Percentiles rank a stretch among this genome's conserved stretches.
Conservation (phyloP, 1,140 invertebrate species). For the Himalopsyche phryganea region DNA sequence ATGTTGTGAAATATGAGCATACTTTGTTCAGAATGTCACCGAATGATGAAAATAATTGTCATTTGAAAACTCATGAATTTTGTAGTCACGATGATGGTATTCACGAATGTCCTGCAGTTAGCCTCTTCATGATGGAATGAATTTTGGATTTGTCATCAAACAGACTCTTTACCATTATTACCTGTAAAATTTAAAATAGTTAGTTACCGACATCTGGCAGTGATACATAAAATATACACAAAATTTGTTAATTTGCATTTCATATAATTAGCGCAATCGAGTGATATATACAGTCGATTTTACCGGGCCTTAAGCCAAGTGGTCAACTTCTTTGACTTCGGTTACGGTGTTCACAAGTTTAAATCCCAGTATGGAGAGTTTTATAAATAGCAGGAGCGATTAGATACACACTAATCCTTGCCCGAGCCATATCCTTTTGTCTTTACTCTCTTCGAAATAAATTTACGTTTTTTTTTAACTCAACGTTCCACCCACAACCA, state of each 20-base stretch:
- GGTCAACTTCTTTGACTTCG: neutral
- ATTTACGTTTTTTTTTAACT: too few relatives aligned
- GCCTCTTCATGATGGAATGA: slow-evolving; percentile 52
- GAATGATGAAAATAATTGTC: too few relatives aligned
- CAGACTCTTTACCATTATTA: slow-evolving; percentile 63
- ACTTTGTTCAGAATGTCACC: too few relatives aligned
- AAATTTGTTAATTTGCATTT: neutral
- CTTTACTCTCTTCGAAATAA: too few relatives aligned
- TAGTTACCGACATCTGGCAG: neutral
- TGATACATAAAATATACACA: neutral
- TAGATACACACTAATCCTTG: too few relatives aligned
- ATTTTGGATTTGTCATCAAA: slow-evolving; percentile 63
- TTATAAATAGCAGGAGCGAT: too few relatives aligned
- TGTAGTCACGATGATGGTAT: too few relatives aligned
- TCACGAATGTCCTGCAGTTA: slow-evolving; percentile 27
- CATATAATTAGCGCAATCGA: neutral
- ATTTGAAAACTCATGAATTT: too few relatives aligned
- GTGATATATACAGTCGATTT: neutral
- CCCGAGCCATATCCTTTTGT: too few relatives aligned
- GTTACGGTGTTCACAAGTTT: neutral
- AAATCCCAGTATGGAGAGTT: neutral
- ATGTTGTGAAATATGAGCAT: too few relatives aligned
- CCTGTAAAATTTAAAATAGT: slow-evolving; percentile 48
- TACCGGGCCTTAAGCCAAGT: neutral
- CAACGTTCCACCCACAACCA: too few relatives aligned